Base-by-base conservation (phyloP, 53 echinoderm and acorn worm genomes). In the Zoroaster sp. region DNA sequence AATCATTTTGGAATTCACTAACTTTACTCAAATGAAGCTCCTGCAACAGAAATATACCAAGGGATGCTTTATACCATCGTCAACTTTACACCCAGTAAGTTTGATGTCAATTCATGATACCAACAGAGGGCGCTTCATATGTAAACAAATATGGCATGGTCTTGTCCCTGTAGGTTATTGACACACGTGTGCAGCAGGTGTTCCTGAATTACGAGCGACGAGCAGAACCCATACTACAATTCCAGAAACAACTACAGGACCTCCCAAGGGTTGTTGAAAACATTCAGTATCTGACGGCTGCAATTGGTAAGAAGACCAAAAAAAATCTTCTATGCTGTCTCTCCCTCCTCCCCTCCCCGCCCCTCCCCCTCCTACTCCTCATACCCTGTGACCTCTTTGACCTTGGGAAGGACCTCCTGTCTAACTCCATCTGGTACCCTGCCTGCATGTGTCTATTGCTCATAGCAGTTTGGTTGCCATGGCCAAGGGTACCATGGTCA, bases 241-340 rank as follows among this genome's bases (percentile, higher is more conserved):
- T 94, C 15, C 90, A 87, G 35, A 78, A 67, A 28, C 94, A 94
- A 82, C 69, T 94, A 3, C 71, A 80, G 35, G 94, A 90, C 28
- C 81, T 94, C 11, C 94, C 94, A 17, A 79, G 51, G 21, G 66
- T 94, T 0, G 74, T 92, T 34, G 92, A 94, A 37, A 90, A 92
- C 35, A 92, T 94, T 3, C 94, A 94, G 75, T 70, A 69, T 72
- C 87, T 92, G 63, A 90, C 86, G 18, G 51, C 38, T 10, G 69
- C 69, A 14, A 46, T 85, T 15, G 74, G 91, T 90, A 44, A 65
- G 90, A 13, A 35, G 33, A 8, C 8, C 5, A 35, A 33, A 6
- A 3, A 10, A 73, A 30, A 8, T 37, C 35, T 36, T 10, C 40
- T n/a, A 25, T 15, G 11, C 35, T 74, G 6, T 74, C 74, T 74